These are phyloP conservation scores for Anolis apletophallus DNA, from an alignment of 2,797 vertebrate genomes.

Conservation along the genomic window DNA sequence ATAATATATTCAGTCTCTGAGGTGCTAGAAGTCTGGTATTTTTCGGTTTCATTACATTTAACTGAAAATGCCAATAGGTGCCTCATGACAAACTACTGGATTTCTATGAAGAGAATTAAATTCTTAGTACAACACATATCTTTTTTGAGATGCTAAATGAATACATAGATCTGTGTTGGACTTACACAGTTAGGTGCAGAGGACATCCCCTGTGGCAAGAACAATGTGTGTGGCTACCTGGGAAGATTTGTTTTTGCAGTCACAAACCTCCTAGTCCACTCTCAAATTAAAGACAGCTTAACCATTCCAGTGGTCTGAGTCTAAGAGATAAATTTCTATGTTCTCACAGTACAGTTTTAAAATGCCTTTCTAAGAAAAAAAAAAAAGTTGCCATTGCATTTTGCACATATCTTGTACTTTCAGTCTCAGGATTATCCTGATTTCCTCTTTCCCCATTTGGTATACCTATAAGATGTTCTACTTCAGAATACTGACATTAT, in stretches of 20 bases:
- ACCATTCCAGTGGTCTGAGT: neutral
- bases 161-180: constrained; percentile 22
- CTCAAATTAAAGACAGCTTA: constrained; percentile 5
- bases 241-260: neutral
- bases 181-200: constrained; percentile 2
- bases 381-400: constrained; percentile 26
- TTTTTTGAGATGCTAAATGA: constrained; percentile 31
- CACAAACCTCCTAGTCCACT: neutral
- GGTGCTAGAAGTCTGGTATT: neutral
- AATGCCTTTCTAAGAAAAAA: constrained; percentile 14
- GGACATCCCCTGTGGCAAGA: neutral
- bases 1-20: neutral
- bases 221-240: neutral
- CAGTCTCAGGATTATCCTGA: constrained; percentile 37
- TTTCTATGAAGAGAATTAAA: constrained; percentile 42
- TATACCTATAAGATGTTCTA: constrained; percentile 46
- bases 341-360: neutral
- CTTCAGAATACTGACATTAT: constrained; percentile 31
- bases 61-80: constrained; percentile 67
- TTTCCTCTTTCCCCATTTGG: constrained; percentile 49
- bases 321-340: neutral
- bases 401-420: constrained; percentile 10
- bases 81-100: constrained; percentile 65
- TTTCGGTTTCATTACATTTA: constrained; percentile 53
- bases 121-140: constrained; percentile 33